phyloP scores from a whole-genome alignment of 64 coral and sea anemone genomes.

The Montipora sp. region DNA sequence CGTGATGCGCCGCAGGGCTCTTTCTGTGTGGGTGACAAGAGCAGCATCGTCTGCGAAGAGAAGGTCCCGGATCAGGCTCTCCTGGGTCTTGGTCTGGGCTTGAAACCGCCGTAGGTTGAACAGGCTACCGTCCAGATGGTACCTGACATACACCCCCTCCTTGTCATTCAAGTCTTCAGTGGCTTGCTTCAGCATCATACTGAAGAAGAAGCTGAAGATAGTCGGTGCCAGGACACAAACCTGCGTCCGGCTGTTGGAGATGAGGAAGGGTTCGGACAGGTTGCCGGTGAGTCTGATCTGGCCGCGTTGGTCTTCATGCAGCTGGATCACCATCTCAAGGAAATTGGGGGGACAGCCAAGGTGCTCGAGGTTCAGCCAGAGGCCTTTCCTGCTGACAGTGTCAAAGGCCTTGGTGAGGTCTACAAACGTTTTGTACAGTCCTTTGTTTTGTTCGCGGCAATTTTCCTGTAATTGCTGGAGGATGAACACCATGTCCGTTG shows the following conservation, averaged over 20 bases:
- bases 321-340: background rate
- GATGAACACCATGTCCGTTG: background rate
- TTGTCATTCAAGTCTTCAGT: background rate
- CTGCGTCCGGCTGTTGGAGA: conserved; percentile 25
- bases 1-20: background rate
- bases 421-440: background rate
- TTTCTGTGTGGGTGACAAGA: no score
- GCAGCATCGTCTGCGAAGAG: no score
- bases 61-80: no score
- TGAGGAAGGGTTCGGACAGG: conserved; percentile 5
- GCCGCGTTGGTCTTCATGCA: no score
- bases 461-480: background rate
- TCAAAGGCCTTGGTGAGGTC: background rate
- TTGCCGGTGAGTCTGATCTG: background rate
- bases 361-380: background rate
- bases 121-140: no score
- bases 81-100: no score
- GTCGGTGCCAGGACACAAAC: conserved; percentile 36
- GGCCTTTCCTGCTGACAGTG: background rate
- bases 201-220: no score
- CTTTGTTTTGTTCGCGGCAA: background rate
- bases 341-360: background rate
- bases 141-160: no score
- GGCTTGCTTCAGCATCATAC: background rate
- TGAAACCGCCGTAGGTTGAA: no score